Evolutionary conservation across 2,888 invertebrate genomes (phyloP).

Genomic region (Polylopha cassiicola): DNA sequence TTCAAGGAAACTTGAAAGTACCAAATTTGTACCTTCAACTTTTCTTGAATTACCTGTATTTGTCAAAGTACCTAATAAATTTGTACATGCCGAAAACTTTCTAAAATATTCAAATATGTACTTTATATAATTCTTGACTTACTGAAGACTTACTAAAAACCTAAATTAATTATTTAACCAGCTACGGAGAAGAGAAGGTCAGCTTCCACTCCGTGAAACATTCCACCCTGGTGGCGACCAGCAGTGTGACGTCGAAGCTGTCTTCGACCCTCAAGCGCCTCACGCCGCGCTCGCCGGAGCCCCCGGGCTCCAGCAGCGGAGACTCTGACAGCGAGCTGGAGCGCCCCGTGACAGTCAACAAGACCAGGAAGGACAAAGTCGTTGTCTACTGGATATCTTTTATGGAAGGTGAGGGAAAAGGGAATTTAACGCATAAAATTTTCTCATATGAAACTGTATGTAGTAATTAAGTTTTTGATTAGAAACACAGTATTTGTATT

Average conservation of each 20-base stretch:
- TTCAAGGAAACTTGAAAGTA: too few relatives aligned
- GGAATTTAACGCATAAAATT: too few relatives aligned
- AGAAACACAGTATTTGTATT: too few relatives aligned
- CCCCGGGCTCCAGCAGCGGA: conserved; percentile 78
- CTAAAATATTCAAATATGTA: too few relatives aligned
- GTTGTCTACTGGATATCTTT: conserved; percentile 89
- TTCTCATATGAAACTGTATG: too few relatives aligned
- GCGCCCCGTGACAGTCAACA: conserved; percentile 68
- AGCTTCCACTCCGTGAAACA: conserved; percentile 83
- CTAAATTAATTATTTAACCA: conserved; percentile 33
- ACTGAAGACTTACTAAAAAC: background rate
- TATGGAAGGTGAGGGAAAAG: conserved; percentile 83
- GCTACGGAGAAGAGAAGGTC: conserved; percentile 83
- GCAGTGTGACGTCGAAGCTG: conserved; percentile 72
- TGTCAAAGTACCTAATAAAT: too few relatives aligned
- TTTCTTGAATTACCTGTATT: too few relatives aligned
- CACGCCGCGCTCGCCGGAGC: conserved; percentile 71
- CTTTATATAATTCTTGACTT: too few relatives aligned
- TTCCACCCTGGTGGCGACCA: conserved; percentile 61
- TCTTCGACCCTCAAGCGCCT: conserved; percentile 74
- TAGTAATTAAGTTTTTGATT: too few relatives aligned
- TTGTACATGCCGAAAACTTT: too few relatives aligned
- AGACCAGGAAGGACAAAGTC: conserved; percentile 85
- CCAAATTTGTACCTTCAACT: too few relatives aligned
- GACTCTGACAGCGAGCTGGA: conserved; percentile 72